Evolutionary conservation across 2,888 invertebrate species (phyloP).

Genomic region (Drosophila nr. medialis): DNA sequence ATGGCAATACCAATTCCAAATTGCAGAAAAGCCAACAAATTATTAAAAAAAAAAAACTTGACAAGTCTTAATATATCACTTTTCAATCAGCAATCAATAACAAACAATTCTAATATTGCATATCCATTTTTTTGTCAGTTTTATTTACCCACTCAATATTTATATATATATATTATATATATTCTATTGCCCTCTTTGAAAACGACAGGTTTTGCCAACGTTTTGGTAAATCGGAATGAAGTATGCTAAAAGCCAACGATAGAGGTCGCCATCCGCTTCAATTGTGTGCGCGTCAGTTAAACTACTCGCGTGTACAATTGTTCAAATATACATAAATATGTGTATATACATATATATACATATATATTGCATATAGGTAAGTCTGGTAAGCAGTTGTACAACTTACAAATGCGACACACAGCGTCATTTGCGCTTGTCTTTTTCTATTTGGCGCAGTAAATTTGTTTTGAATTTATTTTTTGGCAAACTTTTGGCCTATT

Average conservation of each 20-base stretch:
- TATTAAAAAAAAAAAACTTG: background rate
- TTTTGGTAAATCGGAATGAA: constrained; percentile 22
- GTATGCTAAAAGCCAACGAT: constrained; percentile 6
- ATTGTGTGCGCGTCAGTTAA: constrained; percentile 47
- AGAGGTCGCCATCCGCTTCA: constrained; percentile 39
- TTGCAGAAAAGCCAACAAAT: constrained; percentile 8
- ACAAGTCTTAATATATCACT: background rate
- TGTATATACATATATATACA: constrained; percentile 9
- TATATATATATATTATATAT: background rate
- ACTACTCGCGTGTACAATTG: constrained; percentile 14
- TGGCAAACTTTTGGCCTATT: constrained; percentile 61
- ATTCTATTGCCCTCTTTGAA: background rate
- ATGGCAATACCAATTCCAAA: constrained; percentile 7
- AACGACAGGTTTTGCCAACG: background rate
- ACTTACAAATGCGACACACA: constrained; percentile 28
- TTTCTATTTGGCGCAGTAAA: constrained; percentile 58
- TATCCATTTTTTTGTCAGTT: background rate
- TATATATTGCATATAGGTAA: constrained; percentile 19
- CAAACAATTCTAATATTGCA: background rate
- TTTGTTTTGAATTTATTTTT: constrained; percentile 57
- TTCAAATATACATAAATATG: constrained; percentile 7
- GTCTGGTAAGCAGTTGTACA: constrained; percentile 37
- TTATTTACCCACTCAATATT: background rate
- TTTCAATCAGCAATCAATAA: background rate
- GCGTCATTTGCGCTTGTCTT: constrained; percentile 37